phyloP scores from a whole-genome alignment of 1,140 invertebrate species.

The Meloidogyne floridensis region DNA sequence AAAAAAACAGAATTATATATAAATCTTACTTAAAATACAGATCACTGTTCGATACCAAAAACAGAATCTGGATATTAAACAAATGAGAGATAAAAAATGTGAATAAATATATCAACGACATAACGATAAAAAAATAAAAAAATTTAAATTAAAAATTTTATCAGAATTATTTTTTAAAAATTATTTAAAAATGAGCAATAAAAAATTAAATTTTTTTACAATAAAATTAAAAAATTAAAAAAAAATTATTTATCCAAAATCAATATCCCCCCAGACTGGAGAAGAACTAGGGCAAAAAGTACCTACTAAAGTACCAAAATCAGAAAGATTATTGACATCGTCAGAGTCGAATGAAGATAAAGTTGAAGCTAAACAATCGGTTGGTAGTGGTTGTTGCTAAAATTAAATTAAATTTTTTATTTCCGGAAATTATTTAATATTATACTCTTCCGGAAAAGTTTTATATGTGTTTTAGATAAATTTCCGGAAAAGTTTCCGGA shows the following conservation, averaged over 20 bases:
- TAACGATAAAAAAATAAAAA: not conserved
- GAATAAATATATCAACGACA: slow-evolving; percentile 1
- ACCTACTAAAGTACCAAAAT: slow-evolving; percentile 16
- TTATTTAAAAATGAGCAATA: slow-evolving; percentile 17
- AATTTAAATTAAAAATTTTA: not conserved
- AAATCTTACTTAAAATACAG: not conserved
- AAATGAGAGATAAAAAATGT: not conserved
- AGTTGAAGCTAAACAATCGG: not conserved
- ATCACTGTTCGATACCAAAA: slow-evolving; percentile 32
- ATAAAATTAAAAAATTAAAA: slow-evolving; percentile 5
- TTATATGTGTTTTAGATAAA: no score
- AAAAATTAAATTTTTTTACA: no score
- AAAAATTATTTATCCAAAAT: not conserved
- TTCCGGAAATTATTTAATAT: no score
- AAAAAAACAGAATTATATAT: not conserved
- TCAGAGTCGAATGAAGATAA: not conserved
- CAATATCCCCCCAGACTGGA: not conserved
- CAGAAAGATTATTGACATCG: not conserved
- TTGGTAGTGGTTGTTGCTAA: not conserved
- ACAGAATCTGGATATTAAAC: slow-evolving; percentile 28
- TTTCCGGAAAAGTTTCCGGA: no score
- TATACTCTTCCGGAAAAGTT: no score
- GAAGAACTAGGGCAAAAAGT: slow-evolving; percentile 27
- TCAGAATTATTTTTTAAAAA: not conserved
- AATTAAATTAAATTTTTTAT: not conserved